Evolutionary conservation across 2,797 vertebrate genomes (phyloP).

Genomic region (Acridotheres tristis): DNA sequence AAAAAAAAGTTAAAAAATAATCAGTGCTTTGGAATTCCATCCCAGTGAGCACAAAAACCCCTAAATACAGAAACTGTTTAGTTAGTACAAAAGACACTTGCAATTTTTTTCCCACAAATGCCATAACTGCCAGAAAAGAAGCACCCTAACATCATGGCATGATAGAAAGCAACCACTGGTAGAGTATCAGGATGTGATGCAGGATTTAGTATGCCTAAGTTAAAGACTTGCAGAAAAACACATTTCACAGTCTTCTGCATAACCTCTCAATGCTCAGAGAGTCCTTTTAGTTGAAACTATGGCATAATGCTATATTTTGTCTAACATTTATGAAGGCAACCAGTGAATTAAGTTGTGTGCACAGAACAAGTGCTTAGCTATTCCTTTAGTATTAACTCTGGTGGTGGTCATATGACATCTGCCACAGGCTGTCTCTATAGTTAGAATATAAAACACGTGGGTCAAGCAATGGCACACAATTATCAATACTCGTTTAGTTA

Average conservation of each 20-base stretch:
- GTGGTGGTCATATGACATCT: neutral
- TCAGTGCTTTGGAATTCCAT: neutral
- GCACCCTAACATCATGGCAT: neutral
- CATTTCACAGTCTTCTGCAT: neutral
- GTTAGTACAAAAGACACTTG: neutral
- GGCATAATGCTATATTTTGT: neutral
- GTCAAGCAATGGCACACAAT: neutral
- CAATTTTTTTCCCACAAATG: neutral
- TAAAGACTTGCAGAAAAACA: neutral
- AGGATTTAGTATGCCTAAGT: neutral
- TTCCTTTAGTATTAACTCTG: neutral
- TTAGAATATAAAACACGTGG: neutral
- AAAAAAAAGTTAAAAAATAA: too few relatives aligned
- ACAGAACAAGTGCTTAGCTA: neutral
- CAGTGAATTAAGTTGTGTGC: neutral
- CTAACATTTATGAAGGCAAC: neutral
- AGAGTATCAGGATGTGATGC: neutral
- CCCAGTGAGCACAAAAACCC: neutral
- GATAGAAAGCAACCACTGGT: neutral
- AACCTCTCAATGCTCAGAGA: neutral
- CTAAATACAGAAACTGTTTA: neutral
- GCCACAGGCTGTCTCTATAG: neutral
- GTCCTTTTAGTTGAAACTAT: neutral
- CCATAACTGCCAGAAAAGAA: neutral
- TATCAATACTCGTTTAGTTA: neutral